Base-by-base conservation (phyloP, 1,140 invertebrate genomes). In the Wasmannia auropunctata region DNA sequence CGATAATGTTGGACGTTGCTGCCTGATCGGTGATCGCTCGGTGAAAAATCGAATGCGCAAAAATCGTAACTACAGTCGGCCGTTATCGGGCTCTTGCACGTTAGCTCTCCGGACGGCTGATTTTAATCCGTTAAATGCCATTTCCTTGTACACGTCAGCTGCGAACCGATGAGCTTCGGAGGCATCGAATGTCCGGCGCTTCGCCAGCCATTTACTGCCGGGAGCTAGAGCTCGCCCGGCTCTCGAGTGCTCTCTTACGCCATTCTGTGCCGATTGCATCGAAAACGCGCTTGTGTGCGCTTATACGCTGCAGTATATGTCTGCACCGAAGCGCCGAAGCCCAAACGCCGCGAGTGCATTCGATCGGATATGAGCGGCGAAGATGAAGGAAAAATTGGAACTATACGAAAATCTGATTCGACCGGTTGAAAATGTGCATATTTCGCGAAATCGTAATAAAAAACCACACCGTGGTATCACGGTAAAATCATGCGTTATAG, bases 51-150 rank as follows among this genome's bases (percentile, higher is more conserved):
- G 54, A 77, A 54, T 16, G 31, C 34, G 19, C 25, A 70, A 62
- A 34, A 63, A 72, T 74, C 37, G n/a, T 28, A 63, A 25, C 56
- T 83, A 67, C 8, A 65, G n/a, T 40, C 69, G 43, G 25, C 46
- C 79, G 81, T 89, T 89, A 85, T 89, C 84, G 74, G 43, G 43
- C 70, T 49, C 43, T 49, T 67, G 56, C 72, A 75, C 81, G 86
- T 84, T 77, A 80, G 67, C 60, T 72, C 56, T 88, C 51, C 49
- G 85, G 70, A 88, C 75, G 76, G 46, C 60, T 76, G 79, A 77
- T 88, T 87, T 92, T 90, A 91, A 92, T 92, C 91, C 86, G 85
- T 89, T 90, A 91, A 91, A 92, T 91, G 91, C 88, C 87, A 88
- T 92, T 92, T 92, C 85, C 91, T 88, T 91, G 91, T 91, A 91